Conservation (phyloP, 2,888 invertebrate genomes). For the Lithosia quadra region DNA sequence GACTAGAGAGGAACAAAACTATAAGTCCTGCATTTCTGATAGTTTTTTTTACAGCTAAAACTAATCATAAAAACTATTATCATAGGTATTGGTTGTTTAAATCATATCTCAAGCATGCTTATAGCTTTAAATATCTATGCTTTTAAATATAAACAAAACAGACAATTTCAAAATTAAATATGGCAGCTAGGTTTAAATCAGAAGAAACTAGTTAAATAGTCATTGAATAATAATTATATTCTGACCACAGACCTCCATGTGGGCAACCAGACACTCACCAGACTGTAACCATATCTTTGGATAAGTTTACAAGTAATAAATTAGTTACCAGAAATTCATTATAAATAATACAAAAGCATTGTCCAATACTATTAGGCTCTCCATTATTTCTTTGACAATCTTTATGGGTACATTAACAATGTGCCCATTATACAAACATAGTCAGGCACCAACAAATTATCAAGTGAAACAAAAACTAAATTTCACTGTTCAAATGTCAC, state of each 20-base stretch:
- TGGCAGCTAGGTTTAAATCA: constrained; percentile 73
- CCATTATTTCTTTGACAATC: constrained; percentile 34
- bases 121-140: constrained; percentile 56
- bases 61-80: constrained; percentile 50
- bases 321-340: constrained; percentile 35
- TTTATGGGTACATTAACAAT: constrained; percentile 31
- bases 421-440: constrained; percentile 36
- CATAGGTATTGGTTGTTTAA: constrained; percentile 40
- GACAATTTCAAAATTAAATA: constrained; percentile 68
- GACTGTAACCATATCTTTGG: constrained; percentile 52
- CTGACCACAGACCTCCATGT: constrained; percentile 50
- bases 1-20: constrained; percentile 54
- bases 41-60: constrained; percentile 39
- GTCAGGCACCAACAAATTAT: constrained; percentile 57
- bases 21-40: constrained; percentile 40
- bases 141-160: constrained; percentile 52
- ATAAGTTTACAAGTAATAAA: constrained; percentile 42
- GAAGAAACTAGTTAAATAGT: constrained; percentile 57
- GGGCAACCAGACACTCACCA: constrained; percentile 41
- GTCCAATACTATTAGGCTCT: constrained; percentile 43
- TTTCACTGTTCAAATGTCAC: constrained; percentile 67
- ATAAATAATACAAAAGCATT: constrained; percentile 47
- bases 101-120: constrained; percentile 61
- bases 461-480: constrained; percentile 30
- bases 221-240: constrained; percentile 49